Base-by-base conservation (phyloP, 2,888 invertebrate genomes). In the Drosophila tripunctata region DNA sequence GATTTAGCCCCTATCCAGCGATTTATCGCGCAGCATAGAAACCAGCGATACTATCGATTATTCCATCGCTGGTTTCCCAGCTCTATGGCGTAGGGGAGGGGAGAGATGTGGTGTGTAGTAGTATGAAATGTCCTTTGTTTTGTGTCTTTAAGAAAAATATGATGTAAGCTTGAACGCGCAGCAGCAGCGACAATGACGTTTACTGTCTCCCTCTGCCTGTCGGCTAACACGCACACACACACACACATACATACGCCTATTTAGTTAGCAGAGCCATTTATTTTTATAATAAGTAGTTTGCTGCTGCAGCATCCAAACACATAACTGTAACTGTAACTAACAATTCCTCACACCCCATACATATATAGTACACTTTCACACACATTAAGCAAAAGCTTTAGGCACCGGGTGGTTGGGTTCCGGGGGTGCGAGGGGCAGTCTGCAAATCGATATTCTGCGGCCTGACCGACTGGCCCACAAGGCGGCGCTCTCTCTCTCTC, bases 361-460 rank as follows among this genome's bases (percentile, higher is more conserved):
- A 19, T 36, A 44, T 48, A 31, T 41, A 35, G 40, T 6, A 17
- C 38, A 24, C 21, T 27, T 45, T 44, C 45, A 44, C 48, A 47
- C 41, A 61, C 56, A 71, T 62, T 60, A 76, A 81, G 79, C 62
- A 64, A 58, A 65, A 67, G 72, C 79, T 68, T 68, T 4, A 31
- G 10, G 17, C 5, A 7, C 12, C 15, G 8, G 41, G n/a, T 22
- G n/a, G 27, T 4, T 12, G 12, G 35, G 17, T 2, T 3, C 14
- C 14, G 7, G 41, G 15, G 15, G 30, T 4, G 33, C n/a, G 33
- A 24, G 44, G 31, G 30, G 40, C 45, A 14, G 15, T 21, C 65
- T 62, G 78, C 66, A 87, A 84, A 84, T 84, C 84, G 87, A 84
- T 84, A 84, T 70, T 82, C 71, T 87, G 87, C 85, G 87, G 84